Conservation (phyloP, 2,113 vertebrate species). For the Anser cygnoides region DNA sequence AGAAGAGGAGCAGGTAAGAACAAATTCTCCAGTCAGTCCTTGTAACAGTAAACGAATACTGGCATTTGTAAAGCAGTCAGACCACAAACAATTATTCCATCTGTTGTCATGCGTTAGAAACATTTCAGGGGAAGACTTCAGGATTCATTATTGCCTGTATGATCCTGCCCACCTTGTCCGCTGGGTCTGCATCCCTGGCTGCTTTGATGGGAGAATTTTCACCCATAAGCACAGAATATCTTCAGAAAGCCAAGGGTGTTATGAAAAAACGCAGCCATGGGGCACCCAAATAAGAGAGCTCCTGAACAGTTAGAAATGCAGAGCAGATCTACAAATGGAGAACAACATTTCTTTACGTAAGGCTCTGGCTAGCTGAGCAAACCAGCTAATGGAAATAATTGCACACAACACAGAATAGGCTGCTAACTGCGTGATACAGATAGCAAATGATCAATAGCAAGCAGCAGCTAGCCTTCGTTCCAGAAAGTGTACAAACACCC, state of each 20-base stretch:
- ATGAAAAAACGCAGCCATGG: not conserved
- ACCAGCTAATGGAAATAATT: not conserved
- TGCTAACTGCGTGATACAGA: not conserved
- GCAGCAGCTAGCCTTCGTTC: not conserved
- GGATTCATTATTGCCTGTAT: not conserved
- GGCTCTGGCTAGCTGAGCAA: not conserved
- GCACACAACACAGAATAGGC: not conserved
- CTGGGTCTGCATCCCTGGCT: not conserved
- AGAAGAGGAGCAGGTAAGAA: not conserved
- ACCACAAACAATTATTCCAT: not conserved
- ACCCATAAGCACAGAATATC: not conserved
- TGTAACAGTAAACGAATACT: not conserved
- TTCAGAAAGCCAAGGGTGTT: not conserved
- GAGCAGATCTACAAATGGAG: not conserved
- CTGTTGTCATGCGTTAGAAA: not conserved
- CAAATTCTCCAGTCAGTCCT: not conserved
- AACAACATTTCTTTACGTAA: not conserved
- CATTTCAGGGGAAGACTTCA: not conserved
- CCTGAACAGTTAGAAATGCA: not conserved
- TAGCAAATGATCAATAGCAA: not conserved
- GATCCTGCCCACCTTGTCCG: not conserved
- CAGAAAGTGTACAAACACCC: not conserved
- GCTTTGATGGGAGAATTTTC: not conserved
- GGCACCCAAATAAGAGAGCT: not conserved
- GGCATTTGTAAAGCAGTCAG: not conserved